Percentiles rank a stretch among this genome's conserved stretches.
Conservation (phyloP, 2,888 invertebrate genomes). For the Eristalis pertinax region DNA sequence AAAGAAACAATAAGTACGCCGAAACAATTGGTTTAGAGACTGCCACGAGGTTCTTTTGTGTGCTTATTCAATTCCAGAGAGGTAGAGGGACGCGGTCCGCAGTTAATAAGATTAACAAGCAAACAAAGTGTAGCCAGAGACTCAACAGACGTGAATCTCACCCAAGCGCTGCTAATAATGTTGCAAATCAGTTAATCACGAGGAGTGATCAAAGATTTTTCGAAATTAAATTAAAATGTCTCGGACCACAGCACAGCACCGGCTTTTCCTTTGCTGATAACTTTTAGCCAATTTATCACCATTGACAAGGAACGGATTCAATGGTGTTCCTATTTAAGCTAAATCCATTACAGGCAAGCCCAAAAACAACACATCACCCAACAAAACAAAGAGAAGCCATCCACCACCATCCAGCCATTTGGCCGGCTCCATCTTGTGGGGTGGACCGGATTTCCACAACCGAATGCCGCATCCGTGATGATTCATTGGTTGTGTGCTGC, state of each 20-base stretch:
- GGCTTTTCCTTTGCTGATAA: neutral
- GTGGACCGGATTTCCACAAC: neutral
- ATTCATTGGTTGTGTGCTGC: neutral
- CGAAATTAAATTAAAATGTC: conserved; percentile 15
- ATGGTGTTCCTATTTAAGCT: conserved; percentile 39
- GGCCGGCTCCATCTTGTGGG: neutral
- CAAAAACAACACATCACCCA: neutral
- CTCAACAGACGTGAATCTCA: neutral
- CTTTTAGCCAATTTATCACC: conserved; percentile 36
- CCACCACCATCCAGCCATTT: neutral
- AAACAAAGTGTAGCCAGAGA: neutral
- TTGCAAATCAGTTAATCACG: conserved; percentile 20
- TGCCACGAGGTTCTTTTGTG: neutral
- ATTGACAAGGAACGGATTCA: conserved; percentile 43
- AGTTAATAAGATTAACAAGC: neutral
- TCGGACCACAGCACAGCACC: neutral
- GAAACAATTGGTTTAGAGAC: neutral
- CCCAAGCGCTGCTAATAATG: neutral
- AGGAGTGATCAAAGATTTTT: neutral
- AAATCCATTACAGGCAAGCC: conserved; percentile 16
- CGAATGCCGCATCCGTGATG: conserved; percentile 1
- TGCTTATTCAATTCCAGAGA: no score
- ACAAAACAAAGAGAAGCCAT: neutral
- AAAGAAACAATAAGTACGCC: neutral
- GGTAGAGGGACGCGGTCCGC: neutral